Evolutionary conservation across 2,888 invertebrate genomes (phyloP), one percentile per base, ranked within the genome.

Genomic region (Ennomos quercinarius): DNA sequence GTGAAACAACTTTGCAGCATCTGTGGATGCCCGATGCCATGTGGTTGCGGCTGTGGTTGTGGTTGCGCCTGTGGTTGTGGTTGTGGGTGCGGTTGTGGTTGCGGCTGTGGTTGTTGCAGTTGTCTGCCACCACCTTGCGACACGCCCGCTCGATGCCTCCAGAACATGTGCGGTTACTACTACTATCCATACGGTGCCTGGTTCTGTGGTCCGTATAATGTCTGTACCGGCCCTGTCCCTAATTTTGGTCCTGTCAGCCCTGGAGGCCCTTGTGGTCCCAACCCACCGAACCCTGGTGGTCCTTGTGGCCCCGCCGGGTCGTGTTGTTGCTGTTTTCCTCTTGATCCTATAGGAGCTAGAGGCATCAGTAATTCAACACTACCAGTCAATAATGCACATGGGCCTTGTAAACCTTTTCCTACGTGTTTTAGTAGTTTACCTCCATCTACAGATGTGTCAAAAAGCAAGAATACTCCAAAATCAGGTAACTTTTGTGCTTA

Each of bases 131-230:
- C 85, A 0, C 86, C 86, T 0, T 83, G 84, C 61, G 81, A 84
- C 56, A 67, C 67, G 0, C 80, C 86, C 0, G 77, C 89, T 0
- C 71, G 67, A 36, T 88, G 87, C 63, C 13, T 86, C 1, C 86
- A 87, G 47, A 80, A 78, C 59, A 86, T 87, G 83, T 83, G 81
- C 9, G 87, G 89, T 4, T 87, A 85, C 64, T 88, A 86, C 57
- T 86, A 89, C 59, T 88, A 88, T 48, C 88, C 88, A 0, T 84
- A 87, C 44, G 87, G 87, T 3, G 79, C 72, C 40, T 89, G 89
- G 89, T 87, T 86, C 66, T 86, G 87, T 46, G 86, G 89, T 0
- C 87, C 88, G 0, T 88, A 88, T 64, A 85, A 87, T 50, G 83
- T 84, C 38, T 9, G 42, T 0, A 47, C 72, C 0, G 80, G 80